These are phyloP conservation scores for Parus major DNA, from an alignment of 2,113 vertebrate genomes.

Conservation along the genomic window DNA sequence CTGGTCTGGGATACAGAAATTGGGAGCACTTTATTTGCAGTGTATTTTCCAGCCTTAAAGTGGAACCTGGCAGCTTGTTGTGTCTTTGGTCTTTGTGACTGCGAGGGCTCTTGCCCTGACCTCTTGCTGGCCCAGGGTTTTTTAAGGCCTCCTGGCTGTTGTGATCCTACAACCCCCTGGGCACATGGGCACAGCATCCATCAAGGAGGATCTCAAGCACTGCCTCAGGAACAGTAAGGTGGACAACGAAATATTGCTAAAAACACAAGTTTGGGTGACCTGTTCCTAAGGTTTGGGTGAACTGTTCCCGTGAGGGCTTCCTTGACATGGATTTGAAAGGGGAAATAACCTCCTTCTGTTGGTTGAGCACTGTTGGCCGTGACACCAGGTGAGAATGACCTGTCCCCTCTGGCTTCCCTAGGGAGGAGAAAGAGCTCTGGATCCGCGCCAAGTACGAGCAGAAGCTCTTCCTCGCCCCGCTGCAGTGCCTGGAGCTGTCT, in stretches of 20 bases:
- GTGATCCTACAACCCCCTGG: rapidly evolving
- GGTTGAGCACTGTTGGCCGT: not conserved
- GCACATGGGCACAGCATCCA: not conserved
- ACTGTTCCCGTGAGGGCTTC: not conserved
- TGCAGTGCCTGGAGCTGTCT: constrained; percentile 81
- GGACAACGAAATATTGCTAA: not conserved
- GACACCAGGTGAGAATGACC: not conserved
- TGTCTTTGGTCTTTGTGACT: not conserved
- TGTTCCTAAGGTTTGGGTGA: not conserved
- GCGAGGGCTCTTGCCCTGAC: not conserved
- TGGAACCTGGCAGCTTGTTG: not conserved
- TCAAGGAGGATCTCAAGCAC: rapidly evolving
- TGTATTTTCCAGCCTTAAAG: not conserved
- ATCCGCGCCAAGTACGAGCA: constrained; percentile 97
- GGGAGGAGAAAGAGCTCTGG: constrained; percentile 97
- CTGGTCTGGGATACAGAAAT: not conserved
- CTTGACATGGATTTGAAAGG: not conserved
- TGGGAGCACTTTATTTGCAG: not conserved
- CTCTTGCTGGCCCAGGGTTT: not conserved
- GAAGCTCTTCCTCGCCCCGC: constrained; percentile 88
- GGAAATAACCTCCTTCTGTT: not conserved
- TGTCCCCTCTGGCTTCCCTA: constrained; percentile 60
- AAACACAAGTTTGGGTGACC: not conserved
- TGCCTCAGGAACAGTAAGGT: not conserved
- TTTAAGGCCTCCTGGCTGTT: not conserved